Base-by-base conservation (phyloP, 2,113 vertebrate genomes). In the Lycaon pictus region DNA sequence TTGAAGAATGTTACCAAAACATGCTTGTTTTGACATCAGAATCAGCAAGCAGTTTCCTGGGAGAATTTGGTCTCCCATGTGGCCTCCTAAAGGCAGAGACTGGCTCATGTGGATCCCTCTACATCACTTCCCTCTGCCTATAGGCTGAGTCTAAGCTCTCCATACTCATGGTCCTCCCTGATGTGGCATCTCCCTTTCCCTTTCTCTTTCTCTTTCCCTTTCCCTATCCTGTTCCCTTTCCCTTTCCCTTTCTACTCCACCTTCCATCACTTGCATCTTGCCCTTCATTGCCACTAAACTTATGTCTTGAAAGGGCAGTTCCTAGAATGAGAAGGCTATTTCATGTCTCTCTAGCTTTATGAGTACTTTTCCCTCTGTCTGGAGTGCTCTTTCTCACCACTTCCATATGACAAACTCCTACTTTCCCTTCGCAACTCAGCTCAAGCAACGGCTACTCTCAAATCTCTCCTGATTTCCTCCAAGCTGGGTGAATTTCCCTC, bases 171-270 rank as follows among this genome's bases (percentile, higher is more conserved):
- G 10, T 35, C 25, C 62, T 56, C 2, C 37, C 27, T 10, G 29
- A 29, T 29, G 2, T 0, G 3, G 0, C 15, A 6, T n/a, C 63
- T 85, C 6, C 17, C 3, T 62, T 51, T 48, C 27, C 48, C 7
- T 85, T 77, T 67, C 27, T 6, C 3, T 62, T 56, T 48, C 27
- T 48, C 7, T 85, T 82, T 67, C 27, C 17, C 3, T 62, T 56
- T 48, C 27, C 48, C 5, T 85, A 77, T 85, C 6, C 17, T 2
- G 56, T 51, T 48, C 27, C 48, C 7, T 85, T 81, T 67, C 27
- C 43, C 3, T 62, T 56, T 48, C 27, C 55, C 7, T 85, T 82
- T 67, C 27, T 5, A 8, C 2, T 3, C 25, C 1, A 22, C 16
- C 5, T 37, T 60, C 56, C 23, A 16, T 60, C 32, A 20, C 43